These are phyloP conservation scores for Azorinus chamasolen DNA, from an alignment of 2,888 invertebrate genomes.

Conservation along the genomic window DNA sequence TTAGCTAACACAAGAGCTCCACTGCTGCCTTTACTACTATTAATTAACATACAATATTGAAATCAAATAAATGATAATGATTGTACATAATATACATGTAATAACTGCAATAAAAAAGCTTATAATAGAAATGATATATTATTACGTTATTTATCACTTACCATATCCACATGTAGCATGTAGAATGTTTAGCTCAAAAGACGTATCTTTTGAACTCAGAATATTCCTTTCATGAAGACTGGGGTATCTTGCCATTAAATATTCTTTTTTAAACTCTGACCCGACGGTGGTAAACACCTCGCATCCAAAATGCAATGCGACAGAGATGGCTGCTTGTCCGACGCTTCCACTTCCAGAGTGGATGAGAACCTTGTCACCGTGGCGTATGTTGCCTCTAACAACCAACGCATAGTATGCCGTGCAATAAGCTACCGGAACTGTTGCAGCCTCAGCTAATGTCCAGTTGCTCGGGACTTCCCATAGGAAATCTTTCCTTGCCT, in stretches of 20 bases:
- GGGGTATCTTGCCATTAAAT: conserved; percentile 95
- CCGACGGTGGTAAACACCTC: conserved; percentile 93
- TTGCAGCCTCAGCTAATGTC: conserved; percentile 97
- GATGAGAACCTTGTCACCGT: conserved; percentile 94
- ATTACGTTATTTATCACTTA: too few relatives aligned
- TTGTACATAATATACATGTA: too few relatives aligned
- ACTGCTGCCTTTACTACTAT: too few relatives aligned
- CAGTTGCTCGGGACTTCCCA: conserved; percentile 96
- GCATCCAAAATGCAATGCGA: conserved; percentile 96
- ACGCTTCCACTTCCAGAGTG: conserved; percentile 99
- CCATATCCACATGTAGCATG: conserved; percentile 93
- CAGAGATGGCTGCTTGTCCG: conserved; percentile 98
- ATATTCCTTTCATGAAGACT: conserved; percentile 92
- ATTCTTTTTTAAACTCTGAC: conserved; percentile 94
- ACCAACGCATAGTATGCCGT: conserved; percentile 95
- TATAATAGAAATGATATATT: not conserved
- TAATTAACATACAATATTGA: too few relatives aligned
- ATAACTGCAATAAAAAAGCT: too few relatives aligned
- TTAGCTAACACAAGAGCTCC: too few relatives aligned
- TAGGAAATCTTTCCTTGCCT: conserved; percentile 91
- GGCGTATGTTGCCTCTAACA: conserved; percentile 94
- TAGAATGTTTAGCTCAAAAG: conserved; percentile 96
- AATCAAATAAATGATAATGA: too few relatives aligned
- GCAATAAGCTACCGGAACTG: conserved; percentile 97
- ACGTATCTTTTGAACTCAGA: conserved; percentile 96